phyloP scores from a whole-genome alignment of 2,797 vertebrate genomes.

The Myiotriccus ornatus region DNA sequence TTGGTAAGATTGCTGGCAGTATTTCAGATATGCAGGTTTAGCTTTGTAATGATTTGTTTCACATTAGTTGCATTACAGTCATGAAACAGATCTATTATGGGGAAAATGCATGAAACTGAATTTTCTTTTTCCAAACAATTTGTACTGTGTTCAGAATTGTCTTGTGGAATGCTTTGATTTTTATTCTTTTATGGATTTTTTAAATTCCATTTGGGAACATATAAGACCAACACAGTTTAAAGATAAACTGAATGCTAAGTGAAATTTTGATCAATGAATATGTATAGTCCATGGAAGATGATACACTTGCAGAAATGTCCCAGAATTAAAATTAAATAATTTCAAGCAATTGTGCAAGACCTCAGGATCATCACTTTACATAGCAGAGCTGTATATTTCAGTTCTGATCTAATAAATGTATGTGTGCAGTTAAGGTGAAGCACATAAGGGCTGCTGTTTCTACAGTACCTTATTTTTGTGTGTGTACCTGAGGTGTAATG shows the following conservation, averaged over 20 bases:
- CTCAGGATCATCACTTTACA: not conserved
- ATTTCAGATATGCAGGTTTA: not conserved
- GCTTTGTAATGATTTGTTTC: not conserved
- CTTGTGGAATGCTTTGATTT: not conserved
- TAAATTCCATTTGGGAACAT: not conserved
- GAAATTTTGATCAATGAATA: not conserved
- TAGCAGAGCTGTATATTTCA: not conserved
- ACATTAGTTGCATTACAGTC: not conserved
- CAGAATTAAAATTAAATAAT: not conserved
- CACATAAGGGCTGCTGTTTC: not conserved
- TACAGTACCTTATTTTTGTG: not conserved
- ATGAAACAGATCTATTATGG: not conserved
- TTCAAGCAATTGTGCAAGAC: not conserved
- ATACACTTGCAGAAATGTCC: not conserved
- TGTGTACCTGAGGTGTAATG: not conserved
- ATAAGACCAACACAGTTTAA: not conserved
- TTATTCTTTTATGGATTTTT: not conserved
- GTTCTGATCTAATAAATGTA: not conserved
- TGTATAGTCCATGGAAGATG: not conserved
- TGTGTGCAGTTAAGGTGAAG: not conserved
- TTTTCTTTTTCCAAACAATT: not conserved
- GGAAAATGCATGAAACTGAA: not conserved
- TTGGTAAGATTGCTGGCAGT: slow-evolving; percentile 77
- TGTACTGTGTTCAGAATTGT: not conserved
- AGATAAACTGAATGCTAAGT: not conserved